Evolutionary conservation across 2,113 vertebrate species (phyloP).

Genomic region (Stercorarius parasiticus): DNA sequence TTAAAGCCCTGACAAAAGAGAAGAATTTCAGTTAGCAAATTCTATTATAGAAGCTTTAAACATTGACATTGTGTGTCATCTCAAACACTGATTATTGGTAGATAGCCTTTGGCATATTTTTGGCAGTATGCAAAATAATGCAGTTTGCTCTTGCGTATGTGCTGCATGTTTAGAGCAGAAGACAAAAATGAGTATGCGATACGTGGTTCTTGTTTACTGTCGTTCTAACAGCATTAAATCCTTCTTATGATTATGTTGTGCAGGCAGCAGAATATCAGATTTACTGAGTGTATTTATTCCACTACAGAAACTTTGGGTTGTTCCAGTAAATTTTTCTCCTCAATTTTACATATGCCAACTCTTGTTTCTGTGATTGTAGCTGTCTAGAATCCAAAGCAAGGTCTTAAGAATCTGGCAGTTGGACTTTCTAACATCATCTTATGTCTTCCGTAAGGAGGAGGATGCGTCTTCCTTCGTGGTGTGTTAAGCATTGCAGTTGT

Average conservation of each 20-base stretch:
- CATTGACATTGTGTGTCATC: neutral
- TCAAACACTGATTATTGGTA: neutral
- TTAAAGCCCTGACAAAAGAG: neutral
- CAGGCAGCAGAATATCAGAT: neutral
- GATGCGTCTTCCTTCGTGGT: accelerated
- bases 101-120: neutral
- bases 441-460: neutral
- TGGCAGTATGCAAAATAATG: neutral
- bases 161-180: neutral
- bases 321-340: neutral
- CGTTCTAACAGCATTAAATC: neutral
- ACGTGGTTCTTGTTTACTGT: neutral
- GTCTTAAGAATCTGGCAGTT: neutral
- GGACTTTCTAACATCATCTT: neutral
- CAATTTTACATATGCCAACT: neutral
- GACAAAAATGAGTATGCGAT: neutral
- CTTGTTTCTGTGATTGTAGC: neutral
- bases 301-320: neutral
- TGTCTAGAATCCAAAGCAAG: neutral
- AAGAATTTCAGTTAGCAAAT: neutral
- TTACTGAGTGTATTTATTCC: neutral
- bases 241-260: neutral
- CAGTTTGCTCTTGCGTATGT: neutral
- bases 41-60: neutral
- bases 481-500: neutral